These are phyloP conservation scores for Tyrophagus putrescentiae DNA, from an alignment of 1,140 invertebrate genomes.

Conservation along the genomic window DNA sequence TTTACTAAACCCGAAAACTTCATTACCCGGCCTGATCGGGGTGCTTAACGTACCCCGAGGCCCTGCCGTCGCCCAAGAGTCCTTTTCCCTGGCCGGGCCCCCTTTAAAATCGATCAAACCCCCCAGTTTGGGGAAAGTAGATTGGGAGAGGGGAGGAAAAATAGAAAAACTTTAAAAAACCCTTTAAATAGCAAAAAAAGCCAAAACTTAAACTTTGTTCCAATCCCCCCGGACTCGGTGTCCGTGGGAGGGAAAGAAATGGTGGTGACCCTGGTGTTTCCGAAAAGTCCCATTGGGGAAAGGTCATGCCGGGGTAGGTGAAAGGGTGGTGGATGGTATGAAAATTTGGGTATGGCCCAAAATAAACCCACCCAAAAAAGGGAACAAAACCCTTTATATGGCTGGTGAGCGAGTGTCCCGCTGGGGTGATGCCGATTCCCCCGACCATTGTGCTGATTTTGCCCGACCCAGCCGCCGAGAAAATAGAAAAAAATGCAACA, in stretches of 20 bases:
- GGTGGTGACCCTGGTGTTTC: slow-evolving; percentile 81
- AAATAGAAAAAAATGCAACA: too few relatives aligned
- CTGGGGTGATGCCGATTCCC: slow-evolving; percentile 30
- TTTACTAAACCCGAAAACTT: neutral
- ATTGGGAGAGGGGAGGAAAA: slow-evolving; percentile 42
- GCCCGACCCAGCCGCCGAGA: too few relatives aligned
- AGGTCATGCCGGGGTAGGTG: slow-evolving; percentile 69
- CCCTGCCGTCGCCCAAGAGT: slow-evolving; percentile 92
- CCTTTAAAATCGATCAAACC: slow-evolving; percentile 86
- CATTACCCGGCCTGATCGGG: slow-evolving; percentile 51
- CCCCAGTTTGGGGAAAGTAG: slow-evolving; percentile 78
- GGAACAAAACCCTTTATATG: slow-evolving; percentile 74
- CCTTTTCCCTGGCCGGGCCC: slow-evolving; percentile 86
- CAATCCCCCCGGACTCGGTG: slow-evolving; percentile 74
- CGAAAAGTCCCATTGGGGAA: slow-evolving; percentile 93
- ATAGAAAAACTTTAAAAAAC: neutral
- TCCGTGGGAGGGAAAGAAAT: slow-evolving; percentile 89
- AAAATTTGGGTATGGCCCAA: slow-evolving; percentile 22
- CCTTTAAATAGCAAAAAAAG: neutral
- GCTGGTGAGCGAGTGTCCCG: slow-evolving; percentile 82
- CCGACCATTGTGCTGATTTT: slow-evolving; percentile 17
- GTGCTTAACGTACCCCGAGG: slow-evolving; percentile 90
- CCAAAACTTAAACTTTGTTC: slow-evolving; percentile 63
- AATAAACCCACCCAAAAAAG: neutral
- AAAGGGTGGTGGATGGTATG: too few relatives aligned